A percentile compares a stretch with the other conserved stretches of the same genome.
These are phyloP conservation scores for Thymelicus sylvestris DNA, from an alignment of 2,888 invertebrate species.

Conservation along the genomic window DNA sequence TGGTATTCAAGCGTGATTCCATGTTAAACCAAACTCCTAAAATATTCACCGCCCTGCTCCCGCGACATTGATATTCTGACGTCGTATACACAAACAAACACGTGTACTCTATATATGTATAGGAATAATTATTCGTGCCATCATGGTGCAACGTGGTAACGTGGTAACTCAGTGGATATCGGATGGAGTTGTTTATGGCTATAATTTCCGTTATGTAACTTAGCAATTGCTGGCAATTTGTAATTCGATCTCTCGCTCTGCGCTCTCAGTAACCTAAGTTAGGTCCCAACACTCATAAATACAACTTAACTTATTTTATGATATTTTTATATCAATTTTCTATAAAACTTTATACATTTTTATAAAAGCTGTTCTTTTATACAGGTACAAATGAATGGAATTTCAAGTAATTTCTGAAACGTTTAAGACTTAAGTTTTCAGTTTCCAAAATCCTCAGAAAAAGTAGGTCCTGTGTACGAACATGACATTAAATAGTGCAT, in stretches of 20 bases:
- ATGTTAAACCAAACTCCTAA: constrained; percentile 16
- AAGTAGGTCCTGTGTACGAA: neutral
- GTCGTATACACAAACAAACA: constrained; percentile 29
- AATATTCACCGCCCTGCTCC: constrained; percentile 18
- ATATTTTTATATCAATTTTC: too few species aligned
- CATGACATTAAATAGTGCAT: neutral
- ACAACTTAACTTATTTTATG: too few species aligned
- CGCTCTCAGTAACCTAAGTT: too few species aligned
- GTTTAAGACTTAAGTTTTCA: too few species aligned
- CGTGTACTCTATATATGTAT: constrained; percentile 23
- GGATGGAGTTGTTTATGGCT: constrained; percentile 8
- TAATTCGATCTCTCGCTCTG: too few species aligned
- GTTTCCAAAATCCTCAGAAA: too few species aligned
- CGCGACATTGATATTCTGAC: constrained; percentile 22
- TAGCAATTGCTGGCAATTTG: neutral
- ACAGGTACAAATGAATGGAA: too few species aligned
- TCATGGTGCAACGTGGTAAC: neutral
- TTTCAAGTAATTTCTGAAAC: too few species aligned
- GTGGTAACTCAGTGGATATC: constrained; percentile 5
- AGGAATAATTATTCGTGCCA: constrained; percentile 20
- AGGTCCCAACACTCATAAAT: too few species aligned
- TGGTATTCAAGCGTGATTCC: constrained; percentile 2
- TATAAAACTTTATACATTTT: too few species aligned
- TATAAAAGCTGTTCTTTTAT: too few species aligned
- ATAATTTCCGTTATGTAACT: constrained; percentile 16